Percentiles rank a stretch among this genome's conserved stretches.
These are phyloP conservation scores for Macrosteles quadrilineatus DNA, from an alignment of 1,140 invertebrate genomes.

Conservation along the genomic window DNA sequence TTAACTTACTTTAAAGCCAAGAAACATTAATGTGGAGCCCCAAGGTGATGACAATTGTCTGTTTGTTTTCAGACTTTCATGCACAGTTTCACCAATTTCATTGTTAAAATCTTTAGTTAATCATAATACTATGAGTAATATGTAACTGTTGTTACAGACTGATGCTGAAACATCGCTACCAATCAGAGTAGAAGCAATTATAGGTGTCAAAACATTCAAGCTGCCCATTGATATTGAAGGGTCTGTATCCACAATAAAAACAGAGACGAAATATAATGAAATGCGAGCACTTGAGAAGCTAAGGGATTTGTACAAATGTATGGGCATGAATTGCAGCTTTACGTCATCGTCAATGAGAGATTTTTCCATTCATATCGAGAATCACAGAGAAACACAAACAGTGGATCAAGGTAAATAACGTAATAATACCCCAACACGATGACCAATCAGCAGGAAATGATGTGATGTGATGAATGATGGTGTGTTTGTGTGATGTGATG, in stretches of 20 bases:
- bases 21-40: too few relatives aligned
- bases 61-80: too few relatives aligned
- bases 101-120: too few relatives aligned
- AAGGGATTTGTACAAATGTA: background rate
- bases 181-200: background rate
- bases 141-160: background rate
- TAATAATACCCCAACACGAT: too few relatives aligned
- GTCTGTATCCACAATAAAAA: background rate
- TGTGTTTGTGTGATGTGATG: too few relatives aligned
- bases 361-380: background rate
- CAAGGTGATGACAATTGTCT: too few relatives aligned
- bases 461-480: too few relatives aligned
- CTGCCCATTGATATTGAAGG: background rate
- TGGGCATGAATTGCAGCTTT: constrained; percentile 2
- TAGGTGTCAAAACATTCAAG: background rate
- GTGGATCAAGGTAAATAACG: background rate
- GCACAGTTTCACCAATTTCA: too few relatives aligned
- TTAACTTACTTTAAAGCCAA: too few relatives aligned
- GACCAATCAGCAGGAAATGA: too few relatives aligned
- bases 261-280: background rate
- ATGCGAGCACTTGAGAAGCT: background rate
- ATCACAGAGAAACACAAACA: background rate
- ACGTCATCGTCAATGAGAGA: background rate
- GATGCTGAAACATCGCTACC: background rate
- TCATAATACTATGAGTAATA: too few relatives aligned